Conservation (phyloP, 92 coral and sea anemone species). For the Epizoanthus ramosus region DNA sequence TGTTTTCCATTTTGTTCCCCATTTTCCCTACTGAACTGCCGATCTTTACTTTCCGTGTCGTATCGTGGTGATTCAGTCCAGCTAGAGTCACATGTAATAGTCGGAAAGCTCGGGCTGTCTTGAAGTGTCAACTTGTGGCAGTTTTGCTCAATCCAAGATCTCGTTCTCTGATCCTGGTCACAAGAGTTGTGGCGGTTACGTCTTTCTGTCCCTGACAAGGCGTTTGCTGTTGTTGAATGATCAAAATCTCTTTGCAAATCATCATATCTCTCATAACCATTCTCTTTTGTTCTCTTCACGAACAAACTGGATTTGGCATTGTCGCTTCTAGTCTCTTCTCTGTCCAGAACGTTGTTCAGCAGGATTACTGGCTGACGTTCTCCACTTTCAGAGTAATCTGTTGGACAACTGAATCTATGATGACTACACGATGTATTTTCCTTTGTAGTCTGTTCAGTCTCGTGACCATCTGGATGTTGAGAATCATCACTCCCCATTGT, state of each 20-base stretch:
- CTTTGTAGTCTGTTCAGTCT: neutral
- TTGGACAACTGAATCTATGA: no score
- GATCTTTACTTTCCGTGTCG: no score
- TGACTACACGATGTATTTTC: neutral
- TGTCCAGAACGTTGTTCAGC: no score
- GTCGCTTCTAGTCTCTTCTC: no score
- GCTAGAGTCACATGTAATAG: neutral
- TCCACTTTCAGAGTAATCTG: no score
- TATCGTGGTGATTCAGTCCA: neutral
- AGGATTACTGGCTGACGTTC: no score
- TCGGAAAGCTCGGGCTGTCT: neutral
- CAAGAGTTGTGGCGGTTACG: neutral
- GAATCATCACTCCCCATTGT: neutral
- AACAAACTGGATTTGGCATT: no score
- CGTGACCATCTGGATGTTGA: neutral
- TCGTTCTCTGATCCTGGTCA: constrained; percentile 36
- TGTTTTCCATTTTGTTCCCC: no score
- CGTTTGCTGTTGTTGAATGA: neutral
- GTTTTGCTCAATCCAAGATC: constrained; percentile 27
- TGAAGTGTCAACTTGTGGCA: neutral
- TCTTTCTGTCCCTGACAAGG: neutral
- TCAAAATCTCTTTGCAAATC: neutral
- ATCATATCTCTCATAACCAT: neutral
- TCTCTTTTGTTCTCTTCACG: no score
- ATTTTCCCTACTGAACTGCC: no score